Conservation (phyloP, 2,888 invertebrate genomes). For the Stramonita haemastoma region DNA sequence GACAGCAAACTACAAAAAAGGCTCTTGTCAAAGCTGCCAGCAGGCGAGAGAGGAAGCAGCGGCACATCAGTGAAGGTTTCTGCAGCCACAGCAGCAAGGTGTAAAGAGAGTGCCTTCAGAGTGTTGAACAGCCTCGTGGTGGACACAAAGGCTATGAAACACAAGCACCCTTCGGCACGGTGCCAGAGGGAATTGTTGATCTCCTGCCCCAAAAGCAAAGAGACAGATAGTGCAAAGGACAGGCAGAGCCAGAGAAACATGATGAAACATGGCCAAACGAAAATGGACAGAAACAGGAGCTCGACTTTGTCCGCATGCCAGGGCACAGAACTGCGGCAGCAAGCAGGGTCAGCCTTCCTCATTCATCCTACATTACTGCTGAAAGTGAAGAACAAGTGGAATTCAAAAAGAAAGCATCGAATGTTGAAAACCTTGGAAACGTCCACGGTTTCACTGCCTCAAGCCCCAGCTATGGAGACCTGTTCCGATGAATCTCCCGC, state of each 20-base stretch:
- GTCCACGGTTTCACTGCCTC: not conserved
- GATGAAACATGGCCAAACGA: no score
- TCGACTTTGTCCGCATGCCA: not conserved
- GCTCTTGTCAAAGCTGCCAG: not conserved
- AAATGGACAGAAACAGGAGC: not conserved
- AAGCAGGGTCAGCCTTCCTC: not conserved
- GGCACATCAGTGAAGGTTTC: not conserved
- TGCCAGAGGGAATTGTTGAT: not conserved
- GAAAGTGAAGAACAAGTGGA: conserved; percentile 10
- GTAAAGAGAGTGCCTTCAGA: not conserved
- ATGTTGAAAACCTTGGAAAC: no score
- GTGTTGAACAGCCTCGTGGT: conserved; percentile 10
- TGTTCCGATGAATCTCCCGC: not conserved
- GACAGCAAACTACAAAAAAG: not conserved
- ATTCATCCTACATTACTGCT: not conserved
- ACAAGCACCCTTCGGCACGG: not conserved
- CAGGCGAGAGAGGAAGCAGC: not conserved
- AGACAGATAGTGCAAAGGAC: not conserved
- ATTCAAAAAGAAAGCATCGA: no score
- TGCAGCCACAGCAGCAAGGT: not conserved
- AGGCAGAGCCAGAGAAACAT: not conserved
- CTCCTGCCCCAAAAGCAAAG: not conserved
- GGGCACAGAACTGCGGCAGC: not conserved
- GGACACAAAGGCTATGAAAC: not conserved
- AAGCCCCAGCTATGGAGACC: not conserved